phyloP scores from a whole-genome alignment of 2,113 vertebrate species.

The Zosterops hypoxanthus region DNA sequence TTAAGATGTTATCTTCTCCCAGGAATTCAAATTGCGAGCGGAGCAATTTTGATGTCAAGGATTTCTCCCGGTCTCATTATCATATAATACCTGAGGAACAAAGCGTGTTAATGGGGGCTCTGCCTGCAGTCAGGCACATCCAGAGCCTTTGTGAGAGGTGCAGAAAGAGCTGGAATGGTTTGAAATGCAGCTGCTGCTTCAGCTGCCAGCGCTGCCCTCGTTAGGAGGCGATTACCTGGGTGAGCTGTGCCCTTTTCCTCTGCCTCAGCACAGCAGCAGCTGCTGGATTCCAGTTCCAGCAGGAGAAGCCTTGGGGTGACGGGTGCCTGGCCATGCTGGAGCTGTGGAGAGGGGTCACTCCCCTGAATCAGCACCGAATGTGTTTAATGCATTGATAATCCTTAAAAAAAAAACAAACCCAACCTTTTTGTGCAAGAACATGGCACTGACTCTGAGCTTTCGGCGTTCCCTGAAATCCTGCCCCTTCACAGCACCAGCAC shows the following conservation, averaged over 20 bases:
- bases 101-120: background rate
- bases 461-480: background rate
- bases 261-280: background rate
- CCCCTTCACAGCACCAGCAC: background rate
- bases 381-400: background rate
- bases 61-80: background rate
- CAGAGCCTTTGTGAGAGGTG: background rate
- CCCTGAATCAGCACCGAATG: background rate
- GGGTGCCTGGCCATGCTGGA: background rate
- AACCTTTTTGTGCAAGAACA: background rate
- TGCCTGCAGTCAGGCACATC: background rate
- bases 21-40: background rate
- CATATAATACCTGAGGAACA: background rate
- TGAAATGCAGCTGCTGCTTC: background rate
- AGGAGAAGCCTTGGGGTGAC: background rate
- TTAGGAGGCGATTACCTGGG: background rate
- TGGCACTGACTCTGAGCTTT: accelerated
- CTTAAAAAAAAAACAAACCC: background rate
- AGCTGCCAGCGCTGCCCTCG: background rate
- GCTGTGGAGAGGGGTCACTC: accelerated
- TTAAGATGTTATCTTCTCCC: background rate
- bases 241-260: background rate
- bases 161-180: background rate
- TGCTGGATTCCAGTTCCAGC: background rate
- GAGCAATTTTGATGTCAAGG: background rate